Evolutionary conservation across 30 jellyfish, hydroid and myxozoan genomes (phyloP), one percentile per base, ranked within the genome.

Genomic region (Chironex yamaguchii): DNA sequence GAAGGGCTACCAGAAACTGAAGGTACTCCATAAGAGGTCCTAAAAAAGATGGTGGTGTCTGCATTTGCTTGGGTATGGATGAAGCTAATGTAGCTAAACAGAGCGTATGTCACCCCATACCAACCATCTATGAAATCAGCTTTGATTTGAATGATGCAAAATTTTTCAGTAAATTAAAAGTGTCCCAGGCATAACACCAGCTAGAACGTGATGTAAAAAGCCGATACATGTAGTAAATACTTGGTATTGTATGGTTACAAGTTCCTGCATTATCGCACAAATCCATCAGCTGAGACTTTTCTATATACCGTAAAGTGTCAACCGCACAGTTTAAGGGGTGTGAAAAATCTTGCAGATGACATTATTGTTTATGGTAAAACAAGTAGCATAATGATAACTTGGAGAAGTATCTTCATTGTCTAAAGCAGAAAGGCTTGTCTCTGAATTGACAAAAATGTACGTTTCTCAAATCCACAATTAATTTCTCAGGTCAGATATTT

Each of bases 41-140:
- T 31, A 82, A 82, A 63, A 67, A 67, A 67, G 86, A 82, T 82
- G 79, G 28, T 14, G 9, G 50, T 0, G 79, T 82, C 33, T 78
- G 92, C 31, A 31, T 82, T 12, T 82, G 92, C 49, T 66, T 82
- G 26, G 92, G 68, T 52, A 82, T 48, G 92, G 29, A 78, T 2
- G 49, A 50, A 71, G 86, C 92, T 12, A 82, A 67, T 21, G 52
- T 42, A 26, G 92, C 92, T 31, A 82, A 66, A 30, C 51, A 80
- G 26, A 62, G 85, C 9, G 84, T 65, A 11, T 54, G 91, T 2
- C 66, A 80, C 76, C 91, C 91, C 21, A 80, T 80, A 1, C 91
- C 86, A 6, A 64, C 91, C 27, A 9, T 80, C 4, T 48, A 80
- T 25, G 91, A 64, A 28, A 63, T 80, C 22, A 80, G 31, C 29